These are phyloP conservation scores for Monoplex corrugatus DNA, from an alignment of 2,888 invertebrate genomes.

Conservation along the genomic window DNA sequence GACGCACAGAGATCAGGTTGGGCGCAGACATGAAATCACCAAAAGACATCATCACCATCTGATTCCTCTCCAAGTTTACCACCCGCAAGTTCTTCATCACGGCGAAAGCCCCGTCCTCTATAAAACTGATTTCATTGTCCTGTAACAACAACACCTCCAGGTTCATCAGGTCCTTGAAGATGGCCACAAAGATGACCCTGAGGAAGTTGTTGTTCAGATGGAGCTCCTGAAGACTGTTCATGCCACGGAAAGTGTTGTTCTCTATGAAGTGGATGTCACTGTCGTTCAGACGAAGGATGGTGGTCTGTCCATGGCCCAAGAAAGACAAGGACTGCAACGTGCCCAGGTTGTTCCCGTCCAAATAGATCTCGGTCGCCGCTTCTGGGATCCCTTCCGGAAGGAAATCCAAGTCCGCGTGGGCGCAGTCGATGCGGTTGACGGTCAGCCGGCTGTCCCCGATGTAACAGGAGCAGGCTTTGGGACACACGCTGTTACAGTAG, in stretches of 20 bases:
- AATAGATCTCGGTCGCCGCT: conserved; percentile 65
- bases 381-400: conserved; percentile 64
- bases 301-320: conserved; percentile 53
- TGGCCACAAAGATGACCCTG: conserved; percentile 56
- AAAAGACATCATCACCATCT: conserved; percentile 44
- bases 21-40: background rate
- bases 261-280: conserved; percentile 63
- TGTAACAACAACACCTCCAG: conserved; percentile 59
- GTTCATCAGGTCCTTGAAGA: conserved; percentile 60
- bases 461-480: conserved; percentile 64
- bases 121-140: conserved; percentile 59
- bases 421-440: conserved; percentile 62
- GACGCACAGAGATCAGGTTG: conserved; percentile 36
- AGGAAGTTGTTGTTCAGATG: conserved; percentile 64
- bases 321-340: conserved; percentile 54
- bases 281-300: conserved; percentile 62
- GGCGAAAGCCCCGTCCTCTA: conserved; percentile 60
- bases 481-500: conserved; percentile 69
- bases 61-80: conserved; percentile 58
- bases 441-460: conserved; percentile 53
- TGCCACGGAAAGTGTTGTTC: conserved; percentile 67
- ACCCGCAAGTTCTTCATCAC: conserved; percentile 53
- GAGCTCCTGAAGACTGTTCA: conserved; percentile 59
- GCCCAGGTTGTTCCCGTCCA: conserved; percentile 67
- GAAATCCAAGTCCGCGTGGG: conserved; percentile 59